Base-by-base conservation (phyloP, 1,140 invertebrate genomes). In the Bombus consobrinus region DNA sequence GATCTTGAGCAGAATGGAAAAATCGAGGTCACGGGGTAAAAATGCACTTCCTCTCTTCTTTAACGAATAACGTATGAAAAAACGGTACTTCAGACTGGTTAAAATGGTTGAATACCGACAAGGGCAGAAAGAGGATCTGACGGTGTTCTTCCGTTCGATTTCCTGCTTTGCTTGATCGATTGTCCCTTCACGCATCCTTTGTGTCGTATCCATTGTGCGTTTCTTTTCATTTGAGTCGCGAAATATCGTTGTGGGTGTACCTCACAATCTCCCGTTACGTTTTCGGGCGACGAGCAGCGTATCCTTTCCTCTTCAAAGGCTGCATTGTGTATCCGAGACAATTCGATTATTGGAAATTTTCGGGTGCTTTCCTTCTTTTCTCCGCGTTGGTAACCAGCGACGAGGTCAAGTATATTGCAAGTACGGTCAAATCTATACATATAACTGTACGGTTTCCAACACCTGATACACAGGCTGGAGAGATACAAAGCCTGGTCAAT, bases 211-310 rank as follows among this genome's bases (percentile, higher is more conserved):
- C 32, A 81, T 77, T 76, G 59, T 79, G 4, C n/a, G 22, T 39
- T 73, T 59, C 66, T 76, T 69, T 37, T 86, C 62, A 15, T 28
- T 37, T 62, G 53, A 78, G 34, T 83, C 78, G 86, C 81, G 81
- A 90, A 90, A 81, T 86, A 90, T 83, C 66, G 81, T 82, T 72
- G 72, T 81, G 86, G 87, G 83, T 78, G 83, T 86, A 71, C 71
- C 22, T 89, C 77, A 53, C 78, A 39, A 66, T 75, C 88, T 90
- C 86, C 81, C 68, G 47, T 90, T 90, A 90, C 87, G 73, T 79
- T 84, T 90, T 71, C 62, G 53, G 8, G 34, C 32, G 66, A n/a
- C 69, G 39, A 12, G 28, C 8, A 22, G 3, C 25, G 32, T 62
- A 80, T 80, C 83, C 47, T 59, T 69, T 43, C 47, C 22, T 69